Conservation (phyloP, 2,888 invertebrate species). For the Pandemis corylana region DNA sequence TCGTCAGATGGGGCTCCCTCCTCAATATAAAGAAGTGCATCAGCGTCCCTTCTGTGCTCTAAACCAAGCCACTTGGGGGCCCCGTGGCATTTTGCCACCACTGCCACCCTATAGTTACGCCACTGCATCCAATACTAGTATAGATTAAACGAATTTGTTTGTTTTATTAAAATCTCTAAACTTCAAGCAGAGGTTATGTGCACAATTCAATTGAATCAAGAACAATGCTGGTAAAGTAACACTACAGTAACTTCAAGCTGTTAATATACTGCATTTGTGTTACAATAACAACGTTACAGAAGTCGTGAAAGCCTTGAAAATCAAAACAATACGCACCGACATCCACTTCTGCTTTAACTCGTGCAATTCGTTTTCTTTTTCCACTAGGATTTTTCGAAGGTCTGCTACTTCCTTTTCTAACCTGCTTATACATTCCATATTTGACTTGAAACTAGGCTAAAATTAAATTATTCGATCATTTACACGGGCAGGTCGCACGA, state of each 20-base stretch:
- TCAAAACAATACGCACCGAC: constrained; percentile 53
- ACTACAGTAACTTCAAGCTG: neutral
- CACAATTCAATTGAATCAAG: neutral
- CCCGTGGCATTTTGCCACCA: too few species aligned
- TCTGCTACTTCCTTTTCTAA: constrained; percentile 79
- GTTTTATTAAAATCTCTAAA: too few species aligned
- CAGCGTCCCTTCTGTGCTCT: too few species aligned
- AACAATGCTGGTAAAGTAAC: neutral
- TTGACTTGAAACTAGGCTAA: neutral
- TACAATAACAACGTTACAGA: neutral
- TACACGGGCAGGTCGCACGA: neutral
- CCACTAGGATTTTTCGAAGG: constrained; percentile 71
- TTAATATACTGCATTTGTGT: neutral
- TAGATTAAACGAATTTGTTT: too few species aligned
- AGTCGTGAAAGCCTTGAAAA: neutral
- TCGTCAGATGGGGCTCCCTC: too few species aligned
- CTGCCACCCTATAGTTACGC: too few species aligned
- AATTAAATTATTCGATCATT: neutral
- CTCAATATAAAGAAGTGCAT: too few species aligned
- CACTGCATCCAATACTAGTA: too few species aligned
- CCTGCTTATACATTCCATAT: constrained; percentile 62
- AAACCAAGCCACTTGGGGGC: too few species aligned
- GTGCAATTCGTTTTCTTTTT: constrained; percentile 81
- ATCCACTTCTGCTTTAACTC: constrained; percentile 69
- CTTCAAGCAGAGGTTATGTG: too few species aligned